Evolutionary conservation across 2,113 vertebrate genomes (phyloP), one percentile per base, ranked within the genome.

Genomic region (Cynocephalus volans): DNA sequence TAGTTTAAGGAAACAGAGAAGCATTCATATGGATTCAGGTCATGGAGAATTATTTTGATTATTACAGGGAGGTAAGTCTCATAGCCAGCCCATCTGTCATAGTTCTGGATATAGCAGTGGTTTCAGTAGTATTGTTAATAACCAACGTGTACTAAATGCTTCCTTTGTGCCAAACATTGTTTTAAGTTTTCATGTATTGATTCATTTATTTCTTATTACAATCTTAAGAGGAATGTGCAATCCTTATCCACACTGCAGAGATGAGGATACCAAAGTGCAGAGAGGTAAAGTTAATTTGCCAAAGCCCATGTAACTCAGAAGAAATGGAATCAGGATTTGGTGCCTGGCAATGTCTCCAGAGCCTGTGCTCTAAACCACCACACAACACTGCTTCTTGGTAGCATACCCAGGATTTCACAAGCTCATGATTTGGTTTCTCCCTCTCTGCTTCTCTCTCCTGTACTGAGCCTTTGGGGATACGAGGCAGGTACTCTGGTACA

Each of bases 1-100:
- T 12, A 70, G 19, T 65, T 94, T 77, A 79, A 84, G 87, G 45
- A 88, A 87, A 86, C 26, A 69, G 50, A 96, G 50, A 70, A 33
- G n/a, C 45, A 28, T 76, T 93, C 73, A 36, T 31, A 33, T 48
- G 24, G 54, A 21, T 52, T 88, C 56, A 64, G 50, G 69, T 67
- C 93, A 56, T 28, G 50, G 24, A 62, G 15, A 65, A 50, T 75
- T 93, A 31, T 81, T n/a, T 85, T 90, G 36, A 56, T 26, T 62
- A 26, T 80, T 41, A 41, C 81, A 62, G 21, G 52, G 58, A 90
- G 18, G 21, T 69, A 31, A 80, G 75, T 70, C 19, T 84, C 70
- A 48, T 36, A 77, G 31, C 6, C 54, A 72, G 31, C 6, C 54
- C 24, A 58, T 65, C 76, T 84, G 82, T 41, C 62, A 77, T 65